Evolutionary conservation across 1,140 invertebrate species (phyloP).

Genomic region (Popillia japonica): DNA sequence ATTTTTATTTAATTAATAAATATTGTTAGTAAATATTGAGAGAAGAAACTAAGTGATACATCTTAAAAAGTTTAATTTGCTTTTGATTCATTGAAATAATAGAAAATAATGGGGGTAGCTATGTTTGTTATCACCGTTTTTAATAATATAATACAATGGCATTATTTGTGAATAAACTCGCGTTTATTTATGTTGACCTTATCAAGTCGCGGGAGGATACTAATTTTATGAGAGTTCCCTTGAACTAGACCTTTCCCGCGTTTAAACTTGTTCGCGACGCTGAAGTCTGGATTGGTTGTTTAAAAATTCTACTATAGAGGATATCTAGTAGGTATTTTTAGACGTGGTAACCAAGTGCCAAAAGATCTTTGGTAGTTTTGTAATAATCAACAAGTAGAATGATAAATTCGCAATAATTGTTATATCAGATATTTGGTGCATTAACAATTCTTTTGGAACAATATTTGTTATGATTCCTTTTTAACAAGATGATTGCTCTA

Average conservation of each 20-base stretch:
- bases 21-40: background rate
- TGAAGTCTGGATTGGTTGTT: slow-evolving; percentile 7
- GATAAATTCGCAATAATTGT: too few relatives aligned
- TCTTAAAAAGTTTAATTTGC: background rate
- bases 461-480: too few relatives aligned
- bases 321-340: slow-evolving; percentile 18
- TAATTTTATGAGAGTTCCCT: slow-evolving; percentile 6
- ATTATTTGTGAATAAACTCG: background rate
- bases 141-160: background rate
- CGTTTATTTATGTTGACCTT: background rate
- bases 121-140: background rate
- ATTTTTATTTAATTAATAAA: background rate
- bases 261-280: slow-evolving; percentile 16
- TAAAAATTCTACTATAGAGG: background rate
- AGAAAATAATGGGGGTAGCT: background rate
- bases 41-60: background rate
- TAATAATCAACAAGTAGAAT: too few relatives aligned
- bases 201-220: background rate
- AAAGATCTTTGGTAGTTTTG: background rate
- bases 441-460: too few relatives aligned
- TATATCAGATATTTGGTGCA: too few relatives aligned
- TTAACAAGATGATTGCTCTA: too few relatives aligned
- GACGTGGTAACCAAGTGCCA: background rate
- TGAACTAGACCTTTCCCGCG: slow-evolving; percentile 21
- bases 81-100: background rate